phyloP scores from a whole-genome alignment of 2,113 vertebrate genomes.

The Pelecanus crispus region DNA sequence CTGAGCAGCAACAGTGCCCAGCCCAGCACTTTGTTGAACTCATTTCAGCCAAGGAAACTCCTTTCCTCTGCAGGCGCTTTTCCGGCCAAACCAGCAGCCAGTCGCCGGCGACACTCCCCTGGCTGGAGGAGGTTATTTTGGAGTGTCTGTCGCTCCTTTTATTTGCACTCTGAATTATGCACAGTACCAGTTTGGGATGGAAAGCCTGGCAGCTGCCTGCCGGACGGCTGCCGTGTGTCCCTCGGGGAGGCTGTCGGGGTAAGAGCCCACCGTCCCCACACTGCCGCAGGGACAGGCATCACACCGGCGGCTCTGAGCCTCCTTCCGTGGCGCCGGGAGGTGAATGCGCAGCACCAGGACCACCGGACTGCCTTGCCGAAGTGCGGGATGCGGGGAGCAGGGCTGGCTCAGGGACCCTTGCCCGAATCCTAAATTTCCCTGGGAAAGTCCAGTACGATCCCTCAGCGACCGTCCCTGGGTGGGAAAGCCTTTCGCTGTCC shows the following conservation, averaged over 20 bases:
- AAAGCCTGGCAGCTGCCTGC: conserved; percentile 20
- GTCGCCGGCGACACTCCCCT: not conserved
- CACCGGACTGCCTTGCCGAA: not conserved
- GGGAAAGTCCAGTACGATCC: not conserved
- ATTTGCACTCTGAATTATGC: not conserved
- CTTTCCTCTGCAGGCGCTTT: conserved; percentile 29
- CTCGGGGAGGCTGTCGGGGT: not conserved
- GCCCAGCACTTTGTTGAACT: not conserved
- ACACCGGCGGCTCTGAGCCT: not conserved
- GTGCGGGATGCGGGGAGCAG: not conserved
- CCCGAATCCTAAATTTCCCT: not conserved
- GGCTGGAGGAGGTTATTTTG: conserved; percentile 28
- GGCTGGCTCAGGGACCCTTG: not conserved
- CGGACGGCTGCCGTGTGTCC: not conserved
- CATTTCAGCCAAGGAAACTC: conserved; percentile 36
- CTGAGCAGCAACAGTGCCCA: not conserved
- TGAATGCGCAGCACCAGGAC: fast-evolving
- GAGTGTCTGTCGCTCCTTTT: conserved; percentile 3
- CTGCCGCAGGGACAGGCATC: not conserved
- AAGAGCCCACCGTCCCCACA: not conserved
- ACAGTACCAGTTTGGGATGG: not conserved
- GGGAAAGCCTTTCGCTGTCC: not conserved
- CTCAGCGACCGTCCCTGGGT: not conserved
- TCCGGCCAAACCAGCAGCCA: conserved; percentile 4
- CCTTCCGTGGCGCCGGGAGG: not conserved